Conservation (phyloP, 2,113 vertebrate genomes). For the Phalacrocorax brasilianus region DNA sequence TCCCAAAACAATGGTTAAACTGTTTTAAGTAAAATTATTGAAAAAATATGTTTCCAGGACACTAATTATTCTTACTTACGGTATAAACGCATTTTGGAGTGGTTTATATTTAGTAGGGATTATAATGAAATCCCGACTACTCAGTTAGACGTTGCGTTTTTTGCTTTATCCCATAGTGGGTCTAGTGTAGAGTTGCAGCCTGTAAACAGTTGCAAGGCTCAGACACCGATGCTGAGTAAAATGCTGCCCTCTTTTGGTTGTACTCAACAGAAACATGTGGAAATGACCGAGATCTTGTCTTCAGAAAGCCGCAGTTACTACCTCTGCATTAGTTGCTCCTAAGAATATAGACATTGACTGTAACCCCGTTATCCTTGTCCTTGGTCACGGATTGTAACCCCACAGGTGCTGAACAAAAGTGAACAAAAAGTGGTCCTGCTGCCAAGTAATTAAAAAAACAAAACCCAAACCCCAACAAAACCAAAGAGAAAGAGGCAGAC, state of each 20-base stretch:
- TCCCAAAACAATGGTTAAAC: background rate
- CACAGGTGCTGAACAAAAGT: background rate
- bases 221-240: background rate
- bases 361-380: fast-evolving
- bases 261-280: background rate
- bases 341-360: fast-evolving
- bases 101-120: background rate
- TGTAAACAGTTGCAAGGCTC: background rate
- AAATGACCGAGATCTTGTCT: background rate
- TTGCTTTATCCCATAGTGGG: background rate
- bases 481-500: background rate
- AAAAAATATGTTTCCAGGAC: background rate
- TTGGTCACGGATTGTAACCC: background rate
- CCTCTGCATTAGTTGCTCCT: background rate
- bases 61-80: background rate
- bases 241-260: slow-evolving; percentile 62
- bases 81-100: background rate
- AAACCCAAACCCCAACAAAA: background rate
- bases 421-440: background rate
- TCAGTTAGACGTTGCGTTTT: background rate
- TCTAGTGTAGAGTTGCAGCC: background rate
- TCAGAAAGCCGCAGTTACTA: background rate
- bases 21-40: background rate
- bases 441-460: background rate
- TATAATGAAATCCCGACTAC: background rate